Evolutionary conservation across 1,140 invertebrate genomes (phyloP), one percentile per base, ranked within the genome.

Genomic region (Scaptomyza montana): DNA sequence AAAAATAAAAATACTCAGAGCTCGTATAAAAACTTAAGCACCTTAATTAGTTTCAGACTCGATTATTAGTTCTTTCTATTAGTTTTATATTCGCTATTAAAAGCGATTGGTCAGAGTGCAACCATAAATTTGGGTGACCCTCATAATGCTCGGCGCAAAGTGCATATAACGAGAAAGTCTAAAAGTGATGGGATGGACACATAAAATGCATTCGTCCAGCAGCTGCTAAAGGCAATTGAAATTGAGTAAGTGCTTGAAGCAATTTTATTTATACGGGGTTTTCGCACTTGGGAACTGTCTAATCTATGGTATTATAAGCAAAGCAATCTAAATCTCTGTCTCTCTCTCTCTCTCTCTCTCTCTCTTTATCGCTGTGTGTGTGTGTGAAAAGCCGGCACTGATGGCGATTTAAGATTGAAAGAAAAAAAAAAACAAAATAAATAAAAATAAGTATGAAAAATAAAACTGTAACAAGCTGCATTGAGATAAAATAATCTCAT

Each of bases 381-480:
- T 54, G 41, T 69, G 79, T 82, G 71, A 82, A 70, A 72, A 78
- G 80, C 75, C 65, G 71, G 57, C 61, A 68, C 36, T 55, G 75
- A 61, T 81, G 82, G 66, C 74, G 75, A 87, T 87, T 76, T 81
- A 77, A 86, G 82, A 86, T 86, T 78, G 78, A 73, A 87, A 75
- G n/a, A n/a, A 3, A 43, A n/a, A 43, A 43, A n/a, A 0, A n/a
- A n/a, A n/a, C n/a, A n/a, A n/a, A n/a, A n/a, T n/a, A n/a, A n/a
- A n/a, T n/a, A n/a, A n/a, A n/a, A n/a, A n/a, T n/a, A n/a, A n/a
- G 12, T 41, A 41, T 12, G 5, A 8, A 41, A 43, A 43, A 43
- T 43, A 63, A 63, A 74, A 77, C 56, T 69, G 65, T 74, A 77
- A 65, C 70, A 59, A 80, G 57, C 75, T 43, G 55, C 59, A 80